Evolutionary conservation across 2,888 invertebrate species (phyloP).

Genomic region (Monopis laevigella): DNA sequence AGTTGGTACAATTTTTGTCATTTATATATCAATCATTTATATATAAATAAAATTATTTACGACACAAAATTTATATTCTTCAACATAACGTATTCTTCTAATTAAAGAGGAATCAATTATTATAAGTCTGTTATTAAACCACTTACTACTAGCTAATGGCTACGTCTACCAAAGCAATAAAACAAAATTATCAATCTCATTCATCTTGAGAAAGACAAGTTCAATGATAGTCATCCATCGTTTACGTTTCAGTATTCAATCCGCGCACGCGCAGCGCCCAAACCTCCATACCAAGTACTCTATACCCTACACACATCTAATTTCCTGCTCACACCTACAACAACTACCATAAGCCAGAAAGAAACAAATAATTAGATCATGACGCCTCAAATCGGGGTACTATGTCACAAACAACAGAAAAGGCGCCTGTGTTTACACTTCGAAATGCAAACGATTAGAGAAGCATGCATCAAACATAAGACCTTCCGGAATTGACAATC

Average conservation of each 20-base stretch:
- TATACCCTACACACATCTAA: constrained; percentile 26
- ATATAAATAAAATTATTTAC: too few relatives aligned
- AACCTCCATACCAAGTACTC: constrained; percentile 53
- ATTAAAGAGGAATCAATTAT: too few relatives aligned
- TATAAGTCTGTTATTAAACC: too few relatives aligned
- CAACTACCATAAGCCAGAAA: constrained; percentile 22
- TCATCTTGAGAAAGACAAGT: constrained; percentile 47
- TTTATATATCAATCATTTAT: too few relatives aligned
- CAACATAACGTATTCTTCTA: too few relatives aligned
- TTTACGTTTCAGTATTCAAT: constrained; percentile 46
- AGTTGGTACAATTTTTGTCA: too few relatives aligned
- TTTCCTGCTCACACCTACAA: constrained; percentile 31
- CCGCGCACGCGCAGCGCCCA: constrained; percentile 33
- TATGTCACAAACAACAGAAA: constrained; percentile 65
- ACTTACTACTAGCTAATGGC: too few relatives aligned
- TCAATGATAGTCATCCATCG: constrained; percentile 52
- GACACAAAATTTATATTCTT: too few relatives aligned
- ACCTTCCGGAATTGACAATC: constrained; percentile 31
- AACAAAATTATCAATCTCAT: constrained; percentile 1
- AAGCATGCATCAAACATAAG: constrained; percentile 34
- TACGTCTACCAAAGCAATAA: too few relatives aligned
- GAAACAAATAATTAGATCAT: constrained; percentile 44
- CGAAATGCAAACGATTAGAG: constrained; percentile 33
- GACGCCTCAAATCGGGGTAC: constrained; percentile 49
- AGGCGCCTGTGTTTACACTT: constrained; percentile 36